phyloP scores from a whole-genome alignment of 2,113 vertebrate genomes.

The Callaeas wilsoni region DNA sequence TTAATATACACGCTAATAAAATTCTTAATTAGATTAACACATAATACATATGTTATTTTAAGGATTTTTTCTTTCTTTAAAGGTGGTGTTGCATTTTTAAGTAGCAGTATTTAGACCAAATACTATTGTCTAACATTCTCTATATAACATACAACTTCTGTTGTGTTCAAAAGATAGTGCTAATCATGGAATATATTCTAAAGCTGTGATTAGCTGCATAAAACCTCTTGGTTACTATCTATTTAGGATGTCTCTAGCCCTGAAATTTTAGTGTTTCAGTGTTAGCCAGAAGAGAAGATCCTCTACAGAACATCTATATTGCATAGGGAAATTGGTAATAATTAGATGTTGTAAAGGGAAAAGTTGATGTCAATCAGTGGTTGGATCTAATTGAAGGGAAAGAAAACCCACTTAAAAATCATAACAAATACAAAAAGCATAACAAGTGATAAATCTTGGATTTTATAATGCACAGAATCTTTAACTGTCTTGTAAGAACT shows the following conservation, averaged over 20 bases:
- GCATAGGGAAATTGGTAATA: background rate
- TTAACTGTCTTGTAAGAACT: background rate
- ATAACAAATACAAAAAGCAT: background rate
- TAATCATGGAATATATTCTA: background rate
- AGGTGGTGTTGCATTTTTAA: background rate
- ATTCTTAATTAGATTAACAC: background rate
- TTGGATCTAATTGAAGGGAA: background rate
- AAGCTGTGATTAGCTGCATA: background rate
- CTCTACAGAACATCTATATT: background rate
- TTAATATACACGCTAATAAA: background rate
- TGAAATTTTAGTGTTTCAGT: background rate
- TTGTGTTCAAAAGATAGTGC: background rate
- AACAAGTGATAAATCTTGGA: background rate
- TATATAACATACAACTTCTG: background rate
- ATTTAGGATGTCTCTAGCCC: background rate
- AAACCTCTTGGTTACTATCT: background rate
- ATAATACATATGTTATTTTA: fast-evolving
- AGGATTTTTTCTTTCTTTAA: background rate
- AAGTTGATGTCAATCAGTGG: background rate
- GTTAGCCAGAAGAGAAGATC: background rate
- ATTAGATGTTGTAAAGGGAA: background rate
- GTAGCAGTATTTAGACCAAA: background rate
- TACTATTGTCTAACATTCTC: background rate
- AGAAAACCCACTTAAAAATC: background rate
- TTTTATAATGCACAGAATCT: background rate